phyloP scores from a whole-genome alignment of 2,113 vertebrate species.

The Anthoscopus minutus region DNA sequence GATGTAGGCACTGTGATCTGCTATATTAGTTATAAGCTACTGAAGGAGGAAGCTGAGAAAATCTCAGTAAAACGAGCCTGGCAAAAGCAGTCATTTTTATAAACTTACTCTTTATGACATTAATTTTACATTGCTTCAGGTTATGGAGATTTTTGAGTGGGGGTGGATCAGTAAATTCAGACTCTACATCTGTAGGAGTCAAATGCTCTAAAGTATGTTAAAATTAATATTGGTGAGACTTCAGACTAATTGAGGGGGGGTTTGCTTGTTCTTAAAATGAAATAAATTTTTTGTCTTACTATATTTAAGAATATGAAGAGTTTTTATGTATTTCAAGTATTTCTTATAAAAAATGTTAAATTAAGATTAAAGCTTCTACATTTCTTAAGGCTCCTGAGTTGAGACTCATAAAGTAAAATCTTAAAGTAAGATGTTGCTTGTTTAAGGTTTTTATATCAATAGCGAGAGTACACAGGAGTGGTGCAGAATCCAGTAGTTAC shows the following conservation, averaged over 20 bases:
- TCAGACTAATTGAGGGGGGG: not conserved
- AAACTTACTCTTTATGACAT: not conserved
- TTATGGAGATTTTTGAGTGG: not conserved
- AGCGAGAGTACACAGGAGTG: not conserved
- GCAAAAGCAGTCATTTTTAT: not conserved
- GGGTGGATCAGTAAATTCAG: not conserved
- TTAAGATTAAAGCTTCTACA: not conserved
- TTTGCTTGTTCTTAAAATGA: not conserved
- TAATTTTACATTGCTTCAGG: not conserved
- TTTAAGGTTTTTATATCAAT: not conserved
- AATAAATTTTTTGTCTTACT: not conserved
- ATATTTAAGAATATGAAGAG: not conserved
- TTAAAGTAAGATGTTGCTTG: not conserved
- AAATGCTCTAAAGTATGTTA: not conserved
- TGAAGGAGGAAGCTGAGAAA: not conserved
- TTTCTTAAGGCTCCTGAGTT: not conserved
- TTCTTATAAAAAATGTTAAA: not conserved
- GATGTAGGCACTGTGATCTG: not conserved
- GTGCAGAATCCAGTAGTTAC: not conserved
- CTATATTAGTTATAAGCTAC: not conserved
- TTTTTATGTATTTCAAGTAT: not conserved
- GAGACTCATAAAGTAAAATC: not conserved
- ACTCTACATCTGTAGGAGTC: not conserved
- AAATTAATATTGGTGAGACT: not conserved
- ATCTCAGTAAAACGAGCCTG: not conserved